These are phyloP conservation scores for Rhaphigaster nebulosa DNA, from an alignment of 2,888 invertebrate genomes.

Conservation along the genomic window DNA sequence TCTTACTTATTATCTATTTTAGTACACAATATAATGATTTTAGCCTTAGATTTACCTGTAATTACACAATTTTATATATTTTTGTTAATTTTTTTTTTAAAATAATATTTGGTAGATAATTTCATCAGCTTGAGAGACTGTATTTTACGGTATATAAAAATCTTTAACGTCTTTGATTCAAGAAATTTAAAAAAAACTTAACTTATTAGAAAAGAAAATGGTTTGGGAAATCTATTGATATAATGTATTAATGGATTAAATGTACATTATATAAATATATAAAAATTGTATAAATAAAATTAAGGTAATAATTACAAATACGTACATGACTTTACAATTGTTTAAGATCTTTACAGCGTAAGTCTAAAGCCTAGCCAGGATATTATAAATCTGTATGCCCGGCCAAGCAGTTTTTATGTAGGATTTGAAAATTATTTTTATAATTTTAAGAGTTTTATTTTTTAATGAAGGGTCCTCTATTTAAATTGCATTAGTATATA, in stretches of 20 bases:
- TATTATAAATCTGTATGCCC: background rate
- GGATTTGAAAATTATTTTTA: background rate
- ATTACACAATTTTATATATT: too few relatives aligned
- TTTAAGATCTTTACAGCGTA: background rate
- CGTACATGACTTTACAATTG: background rate
- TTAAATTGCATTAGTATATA: too few relatives aligned
- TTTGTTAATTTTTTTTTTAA: background rate
- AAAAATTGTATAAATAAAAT: background rate
- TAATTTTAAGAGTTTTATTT: too few relatives aligned
- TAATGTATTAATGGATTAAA: background rate
- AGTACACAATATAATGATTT: too few relatives aligned
- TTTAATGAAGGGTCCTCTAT: too few relatives aligned
- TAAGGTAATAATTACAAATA: background rate
- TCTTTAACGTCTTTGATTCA: background rate
- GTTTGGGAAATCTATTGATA: background rate
- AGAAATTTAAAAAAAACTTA: background rate
- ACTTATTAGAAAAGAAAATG: background rate
- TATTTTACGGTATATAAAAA: background rate
- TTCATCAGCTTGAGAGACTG: background rate
- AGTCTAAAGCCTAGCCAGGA: conserved; percentile 3
- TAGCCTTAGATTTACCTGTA: too few relatives aligned
- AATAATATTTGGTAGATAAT: background rate
- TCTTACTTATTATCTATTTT: too few relatives aligned
- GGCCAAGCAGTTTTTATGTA: background rate
- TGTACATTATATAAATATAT: conserved; percentile 28